Conservation (phyloP, 1,140 invertebrate genomes). For the Ephestia elutella region DNA sequence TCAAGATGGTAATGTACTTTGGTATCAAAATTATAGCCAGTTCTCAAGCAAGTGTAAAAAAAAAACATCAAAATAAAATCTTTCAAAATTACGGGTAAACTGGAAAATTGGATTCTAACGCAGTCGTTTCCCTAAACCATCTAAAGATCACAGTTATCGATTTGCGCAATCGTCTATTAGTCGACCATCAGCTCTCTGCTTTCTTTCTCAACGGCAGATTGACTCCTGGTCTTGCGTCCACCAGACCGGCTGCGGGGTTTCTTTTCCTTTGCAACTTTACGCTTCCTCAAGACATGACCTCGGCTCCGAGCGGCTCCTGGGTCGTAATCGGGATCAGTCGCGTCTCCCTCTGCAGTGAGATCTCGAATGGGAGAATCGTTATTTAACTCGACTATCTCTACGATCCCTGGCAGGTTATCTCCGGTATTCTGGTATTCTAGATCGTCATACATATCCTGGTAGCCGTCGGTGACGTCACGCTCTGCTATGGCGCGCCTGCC, state of each 20-base stretch:
- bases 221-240: conserved; percentile 55
- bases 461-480: conserved; percentile 51
- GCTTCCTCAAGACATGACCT: conserved; percentile 53
- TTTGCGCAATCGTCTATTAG: conserved; percentile 29
- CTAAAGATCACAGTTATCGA: conserved; percentile 54
- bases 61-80: neutral
- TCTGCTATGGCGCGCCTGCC: conserved; percentile 33
- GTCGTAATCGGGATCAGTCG: conserved; percentile 51
- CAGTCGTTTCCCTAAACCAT: conserved; percentile 10
- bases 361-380: conserved; percentile 24
- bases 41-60: neutral
- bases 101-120: neutral
- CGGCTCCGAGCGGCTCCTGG: conserved; percentile 52
- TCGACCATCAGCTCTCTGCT: conserved; percentile 48
- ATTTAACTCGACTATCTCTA: conserved; percentile 58
- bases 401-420: conserved; percentile 36
- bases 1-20: neutral
- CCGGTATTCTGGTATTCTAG: conserved; percentile 46
- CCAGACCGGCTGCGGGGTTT: conserved; percentile 50
- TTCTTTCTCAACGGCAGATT: conserved; percentile 36
- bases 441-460: conserved; percentile 43
- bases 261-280: conserved; percentile 50
- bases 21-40: conserved; percentile 4
- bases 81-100: neutral
- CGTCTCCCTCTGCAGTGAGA: conserved; percentile 35